Evolutionary conservation across 2,797 vertebrate species (phyloP).

Genomic region (Sylvilagus floridanus): DNA sequence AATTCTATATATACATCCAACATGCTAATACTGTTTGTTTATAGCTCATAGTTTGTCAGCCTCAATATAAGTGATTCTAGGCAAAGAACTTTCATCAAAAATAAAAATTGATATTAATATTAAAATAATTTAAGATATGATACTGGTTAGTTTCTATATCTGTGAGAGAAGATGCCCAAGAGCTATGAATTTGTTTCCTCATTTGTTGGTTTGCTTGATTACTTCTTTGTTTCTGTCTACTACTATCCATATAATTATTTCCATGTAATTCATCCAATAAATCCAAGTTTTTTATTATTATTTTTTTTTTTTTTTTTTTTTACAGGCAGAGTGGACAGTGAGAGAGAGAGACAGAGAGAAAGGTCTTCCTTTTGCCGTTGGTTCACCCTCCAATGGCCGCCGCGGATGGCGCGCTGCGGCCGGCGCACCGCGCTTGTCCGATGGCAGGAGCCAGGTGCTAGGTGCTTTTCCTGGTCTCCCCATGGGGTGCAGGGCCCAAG

Average conservation of each 20-base stretch:
- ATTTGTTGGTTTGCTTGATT: background rate
- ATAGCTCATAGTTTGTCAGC: background rate
- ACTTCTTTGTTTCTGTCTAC: background rate
- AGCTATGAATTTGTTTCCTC: background rate
- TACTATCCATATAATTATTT: background rate
- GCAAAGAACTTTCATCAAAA: background rate
- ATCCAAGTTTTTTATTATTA: background rate
- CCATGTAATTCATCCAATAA: background rate
- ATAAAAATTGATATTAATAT: slow-evolving; percentile 22
- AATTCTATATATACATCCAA: slow-evolving; percentile 33
- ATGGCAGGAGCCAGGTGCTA: too few species aligned
- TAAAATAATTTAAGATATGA: background rate
- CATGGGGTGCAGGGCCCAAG: too few species aligned
- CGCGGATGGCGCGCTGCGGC: too few species aligned
- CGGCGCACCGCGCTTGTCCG: too few species aligned
- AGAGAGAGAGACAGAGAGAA: too few species aligned
- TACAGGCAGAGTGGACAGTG: too few species aligned
- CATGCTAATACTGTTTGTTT: background rate
- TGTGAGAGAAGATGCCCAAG: background rate
- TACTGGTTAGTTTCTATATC: background rate
- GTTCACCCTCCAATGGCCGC: too few species aligned
- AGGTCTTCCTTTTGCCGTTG: too few species aligned
- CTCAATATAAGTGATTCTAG: background rate
- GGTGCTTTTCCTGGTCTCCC: too few species aligned
- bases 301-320: too few species aligned